These are phyloP conservation scores for Colletes collaris DNA, from an alignment of 2,888 invertebrate species.

Conservation along the genomic window DNA sequence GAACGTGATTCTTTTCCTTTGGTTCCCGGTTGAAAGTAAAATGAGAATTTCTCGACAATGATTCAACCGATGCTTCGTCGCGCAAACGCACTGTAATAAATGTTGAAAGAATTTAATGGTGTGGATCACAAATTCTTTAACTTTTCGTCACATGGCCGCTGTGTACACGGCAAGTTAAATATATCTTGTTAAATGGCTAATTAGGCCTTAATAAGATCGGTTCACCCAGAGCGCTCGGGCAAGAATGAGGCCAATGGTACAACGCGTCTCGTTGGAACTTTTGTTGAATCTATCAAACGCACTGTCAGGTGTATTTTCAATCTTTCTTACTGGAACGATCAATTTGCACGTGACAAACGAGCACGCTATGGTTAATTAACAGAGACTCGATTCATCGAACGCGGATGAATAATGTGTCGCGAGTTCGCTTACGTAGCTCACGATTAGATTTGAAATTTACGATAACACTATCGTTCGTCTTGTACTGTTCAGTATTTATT, in stretches of 20 bases:
- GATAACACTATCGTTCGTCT: conserved; percentile 9
- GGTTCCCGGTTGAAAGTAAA: not conserved
- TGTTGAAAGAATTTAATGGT: conserved; percentile 8
- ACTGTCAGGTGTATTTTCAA: not conserved
- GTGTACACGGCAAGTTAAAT: conserved; percentile 74
- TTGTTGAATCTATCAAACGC: conserved; percentile 53
- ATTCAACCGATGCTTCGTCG: no score
- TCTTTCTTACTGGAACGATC: conserved; percentile 12
- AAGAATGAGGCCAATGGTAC: conserved; percentile 76
- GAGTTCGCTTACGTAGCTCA: conserved; percentile 2
- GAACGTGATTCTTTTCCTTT: not conserved
- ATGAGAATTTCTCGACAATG: not conserved
- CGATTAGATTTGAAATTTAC: conserved; percentile 22
- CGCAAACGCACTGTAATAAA: not conserved
- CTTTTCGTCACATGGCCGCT: conserved; percentile 45
- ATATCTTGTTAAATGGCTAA: conserved; percentile 81
- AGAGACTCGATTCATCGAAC: not conserved
- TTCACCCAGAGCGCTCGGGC: conserved; percentile 70
- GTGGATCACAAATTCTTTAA: conserved; percentile 43
- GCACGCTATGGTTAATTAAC: conserved; percentile 14
- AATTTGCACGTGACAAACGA: not conserved
- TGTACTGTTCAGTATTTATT: conserved; percentile 3
- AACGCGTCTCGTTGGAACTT: conserved; percentile 62
- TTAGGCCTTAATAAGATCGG: conserved; percentile 79
- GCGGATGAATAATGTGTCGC: conserved; percentile 13